Percentiles rank a stretch among this genome's conserved stretches.
Evolutionary conservation across 1,140 invertebrate genomes (phyloP).

Genomic region (Saxidomus purpurata): DNA sequence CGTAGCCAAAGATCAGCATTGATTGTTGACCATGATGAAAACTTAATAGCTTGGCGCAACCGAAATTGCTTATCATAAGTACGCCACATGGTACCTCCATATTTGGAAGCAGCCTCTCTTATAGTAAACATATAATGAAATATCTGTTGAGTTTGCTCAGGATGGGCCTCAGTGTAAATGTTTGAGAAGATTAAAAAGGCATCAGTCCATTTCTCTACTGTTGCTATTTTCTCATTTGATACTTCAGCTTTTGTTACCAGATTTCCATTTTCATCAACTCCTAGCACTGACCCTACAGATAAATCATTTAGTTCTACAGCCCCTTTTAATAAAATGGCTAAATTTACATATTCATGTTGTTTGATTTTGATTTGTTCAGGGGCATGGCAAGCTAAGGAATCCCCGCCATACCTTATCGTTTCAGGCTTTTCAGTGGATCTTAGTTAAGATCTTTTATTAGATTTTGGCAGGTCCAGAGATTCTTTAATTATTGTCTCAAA

Average conservation of each 20-base stretch:
- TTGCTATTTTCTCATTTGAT: neutral
- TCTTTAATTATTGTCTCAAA: too few species aligned
- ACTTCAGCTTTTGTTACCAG: too few species aligned
- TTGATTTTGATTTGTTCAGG: too few species aligned
- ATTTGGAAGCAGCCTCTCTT: too few species aligned
- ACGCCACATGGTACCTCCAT: neutral
- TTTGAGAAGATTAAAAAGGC: conserved; percentile 31
- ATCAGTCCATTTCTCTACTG: conserved; percentile 10
- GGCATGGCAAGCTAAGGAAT: too few species aligned
- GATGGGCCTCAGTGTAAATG: neutral
- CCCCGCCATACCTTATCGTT: too few species aligned
- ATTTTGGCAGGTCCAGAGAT: too few species aligned
- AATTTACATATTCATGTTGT: too few species aligned
- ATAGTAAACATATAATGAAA: conserved; percentile 38
- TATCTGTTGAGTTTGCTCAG: conserved; percentile 14
- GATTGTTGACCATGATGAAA: neutral
- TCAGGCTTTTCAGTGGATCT: too few species aligned
- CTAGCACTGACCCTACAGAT: too few species aligned
- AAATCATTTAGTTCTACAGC: too few species aligned
- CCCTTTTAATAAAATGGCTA: conserved; percentile 3
- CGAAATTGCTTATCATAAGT: conserved; percentile 39
- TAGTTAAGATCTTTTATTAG: too few species aligned
- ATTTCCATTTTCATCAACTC: neutral
- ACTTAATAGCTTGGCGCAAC: neutral
- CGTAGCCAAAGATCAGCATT: conserved; percentile 30